Conservation (phyloP, 2,888 invertebrate genomes). For the Zygaena filipendulae region DNA sequence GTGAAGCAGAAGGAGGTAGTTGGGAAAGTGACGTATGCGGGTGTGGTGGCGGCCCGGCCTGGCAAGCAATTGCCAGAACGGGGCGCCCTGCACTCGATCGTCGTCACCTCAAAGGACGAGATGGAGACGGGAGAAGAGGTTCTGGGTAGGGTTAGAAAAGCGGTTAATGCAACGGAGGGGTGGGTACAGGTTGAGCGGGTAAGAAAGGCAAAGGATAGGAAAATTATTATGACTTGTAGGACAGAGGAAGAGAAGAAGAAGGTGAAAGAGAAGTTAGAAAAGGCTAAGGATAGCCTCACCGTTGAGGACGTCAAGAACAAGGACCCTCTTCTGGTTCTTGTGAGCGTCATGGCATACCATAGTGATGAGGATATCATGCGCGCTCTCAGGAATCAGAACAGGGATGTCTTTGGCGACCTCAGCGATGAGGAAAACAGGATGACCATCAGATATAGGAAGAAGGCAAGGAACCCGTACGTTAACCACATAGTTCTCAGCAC, state of each 20-base stretch:
- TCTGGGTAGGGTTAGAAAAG: constrained; percentile 6
- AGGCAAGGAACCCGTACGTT: constrained; percentile 4
- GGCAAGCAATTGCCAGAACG: too few relatives aligned
- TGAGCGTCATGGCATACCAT: too few relatives aligned
- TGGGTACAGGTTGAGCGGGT: constrained; percentile 5
- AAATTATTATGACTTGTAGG: constrained; percentile 1
- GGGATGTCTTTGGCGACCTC: background rate
- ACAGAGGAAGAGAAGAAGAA: constrained; percentile 2
- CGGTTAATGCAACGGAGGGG: constrained; percentile 6
- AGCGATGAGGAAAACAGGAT: background rate
- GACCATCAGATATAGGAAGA: constrained; percentile 3
- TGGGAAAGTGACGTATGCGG: too few relatives aligned
- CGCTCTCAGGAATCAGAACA: constrained; percentile 7
- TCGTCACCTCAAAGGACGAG: too few relatives aligned
- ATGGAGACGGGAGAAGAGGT: constrained; percentile 5
- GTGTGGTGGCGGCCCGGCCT: too few relatives aligned
- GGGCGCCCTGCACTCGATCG: too few relatives aligned
- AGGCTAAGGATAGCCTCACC: too few relatives aligned
- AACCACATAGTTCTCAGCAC: constrained; percentile 4
- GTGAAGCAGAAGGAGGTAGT: background rate
- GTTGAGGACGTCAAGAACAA: too few relatives aligned
- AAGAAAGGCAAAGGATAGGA: constrained; percentile 6
- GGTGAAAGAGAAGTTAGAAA: background rate
- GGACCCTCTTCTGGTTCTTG: too few relatives aligned
- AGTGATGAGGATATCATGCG: constrained; percentile 11